Percentiles rank a stretch among this genome's conserved stretches.
phyloP scores from a whole-genome alignment of 2,888 invertebrate genomes.

The Latrodectus elegans region DNA sequence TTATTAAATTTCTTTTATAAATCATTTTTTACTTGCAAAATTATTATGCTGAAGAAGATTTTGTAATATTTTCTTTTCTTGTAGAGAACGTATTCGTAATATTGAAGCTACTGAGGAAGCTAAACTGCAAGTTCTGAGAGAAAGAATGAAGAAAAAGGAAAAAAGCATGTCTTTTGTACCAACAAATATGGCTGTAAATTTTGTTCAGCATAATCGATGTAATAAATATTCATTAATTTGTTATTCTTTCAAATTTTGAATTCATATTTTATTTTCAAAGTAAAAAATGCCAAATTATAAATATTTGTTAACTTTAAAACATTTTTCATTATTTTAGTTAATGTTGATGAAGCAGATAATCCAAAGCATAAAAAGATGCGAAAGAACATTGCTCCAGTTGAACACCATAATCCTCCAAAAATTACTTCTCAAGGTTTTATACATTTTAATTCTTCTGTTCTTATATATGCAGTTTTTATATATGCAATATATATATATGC shows the following conservation, averaged over 20 bases:
- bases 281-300: not conserved
- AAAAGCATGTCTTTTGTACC: slow-evolving; percentile 93
- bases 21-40: too few relatives aligned
- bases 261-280: not conserved
- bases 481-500: too few relatives aligned
- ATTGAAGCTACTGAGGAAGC: slow-evolving; percentile 99
- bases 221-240: slow-evolving; percentile 75
- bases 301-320: not conserved
- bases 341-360: slow-evolving; percentile 84
- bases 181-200: slow-evolving; percentile 98
- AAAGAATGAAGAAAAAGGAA: slow-evolving; percentile 92
- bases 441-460: too few relatives aligned
- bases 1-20: too few relatives aligned
- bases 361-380: slow-evolving; percentile 78
- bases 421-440: not conserved
- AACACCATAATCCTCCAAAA: slow-evolving; percentile 12
- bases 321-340: slow-evolving; percentile 79
- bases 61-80: slow-evolving; percentile 27
- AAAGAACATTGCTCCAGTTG: slow-evolving; percentile 73
- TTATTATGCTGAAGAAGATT: too few relatives aligned
- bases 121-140: slow-evolving; percentile 91
- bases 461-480: too few relatives aligned
- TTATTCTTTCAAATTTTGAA: not conserved
- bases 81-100: slow-evolving; percentile 94
- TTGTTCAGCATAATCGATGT: slow-evolving; percentile 97